phyloP scores from a whole-genome alignment of 2,113 vertebrate genomes.

The Antigone vipio region DNA sequence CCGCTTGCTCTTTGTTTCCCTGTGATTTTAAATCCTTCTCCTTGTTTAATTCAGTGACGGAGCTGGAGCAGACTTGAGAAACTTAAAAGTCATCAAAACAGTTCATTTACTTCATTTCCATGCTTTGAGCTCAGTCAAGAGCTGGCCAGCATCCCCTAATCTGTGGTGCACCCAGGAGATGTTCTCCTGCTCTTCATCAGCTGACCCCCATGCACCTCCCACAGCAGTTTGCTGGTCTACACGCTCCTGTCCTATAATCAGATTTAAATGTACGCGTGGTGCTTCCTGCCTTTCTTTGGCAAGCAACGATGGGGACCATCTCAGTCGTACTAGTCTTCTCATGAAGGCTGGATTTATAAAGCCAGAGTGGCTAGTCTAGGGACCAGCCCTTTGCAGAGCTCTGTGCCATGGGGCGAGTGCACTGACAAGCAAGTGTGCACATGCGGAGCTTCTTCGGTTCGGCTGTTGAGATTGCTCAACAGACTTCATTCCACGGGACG shows the following conservation, averaged over 20 bases:
- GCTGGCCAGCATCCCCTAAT: not conserved
- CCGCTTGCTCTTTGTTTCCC: not conserved
- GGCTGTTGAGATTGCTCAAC: not conserved
- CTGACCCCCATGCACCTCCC: not conserved
- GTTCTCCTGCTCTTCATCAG: not conserved
- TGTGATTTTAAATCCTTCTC: not conserved
- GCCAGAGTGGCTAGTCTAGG: accelerated
- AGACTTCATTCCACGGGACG: accelerated
- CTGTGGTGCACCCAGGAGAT: not conserved
- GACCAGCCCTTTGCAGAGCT: not conserved
- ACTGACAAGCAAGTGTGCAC: not conserved
- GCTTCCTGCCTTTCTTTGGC: not conserved
- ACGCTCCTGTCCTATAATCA: not conserved
- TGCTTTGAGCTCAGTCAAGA: not conserved
- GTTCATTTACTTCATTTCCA: not conserved
- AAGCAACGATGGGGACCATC: not conserved
- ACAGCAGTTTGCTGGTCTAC: not conserved
- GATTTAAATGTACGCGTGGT: not conserved
- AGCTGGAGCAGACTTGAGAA: not conserved
- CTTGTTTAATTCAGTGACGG: not conserved
- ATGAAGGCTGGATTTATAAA: not conserved
- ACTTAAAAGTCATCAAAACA: not conserved
- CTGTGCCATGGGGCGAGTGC: not conserved
- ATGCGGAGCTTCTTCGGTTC: accelerated
- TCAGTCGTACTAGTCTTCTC: not conserved